Conservation (phyloP, 2,888 invertebrate genomes). For the Theodoxus fluviatilis region DNA sequence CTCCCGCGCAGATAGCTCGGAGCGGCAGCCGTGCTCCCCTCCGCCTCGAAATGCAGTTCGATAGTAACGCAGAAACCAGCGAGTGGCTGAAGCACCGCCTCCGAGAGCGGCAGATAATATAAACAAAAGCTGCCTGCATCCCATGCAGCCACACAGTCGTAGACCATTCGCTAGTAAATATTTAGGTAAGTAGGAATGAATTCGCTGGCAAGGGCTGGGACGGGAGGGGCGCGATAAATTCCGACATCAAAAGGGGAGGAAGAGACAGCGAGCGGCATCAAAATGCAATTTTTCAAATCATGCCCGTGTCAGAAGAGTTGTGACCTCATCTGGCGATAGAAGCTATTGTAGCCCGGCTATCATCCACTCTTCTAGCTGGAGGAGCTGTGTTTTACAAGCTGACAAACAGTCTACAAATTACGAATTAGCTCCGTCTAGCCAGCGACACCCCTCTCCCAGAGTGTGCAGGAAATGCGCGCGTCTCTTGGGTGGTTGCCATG, state of each 20-base stretch:
- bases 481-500: no score
- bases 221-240: conserved; percentile 38
- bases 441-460: no score
- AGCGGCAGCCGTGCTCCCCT: conserved; percentile 44
- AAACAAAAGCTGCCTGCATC: conserved; percentile 40
- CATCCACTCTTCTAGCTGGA: no score
- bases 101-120: conserved; percentile 45
- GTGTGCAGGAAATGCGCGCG: no score
- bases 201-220: conserved; percentile 21
- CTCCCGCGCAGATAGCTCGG: conserved; percentile 46
- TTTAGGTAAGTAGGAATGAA: conserved; percentile 40
- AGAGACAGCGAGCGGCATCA: conserved; percentile 42
- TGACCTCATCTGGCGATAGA: conserved; percentile 20
- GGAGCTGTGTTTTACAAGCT: no score
- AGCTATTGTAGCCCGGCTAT: no score
- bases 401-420: no score
- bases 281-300: conserved; percentile 49
- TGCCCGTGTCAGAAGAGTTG: conserved; percentile 14
- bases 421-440: no score
- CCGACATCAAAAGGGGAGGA: conserved; percentile 42
- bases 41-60: conserved; percentile 52
- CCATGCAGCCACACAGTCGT: neutral
- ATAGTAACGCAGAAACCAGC: conserved; percentile 41
- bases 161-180: conserved; percentile 30
- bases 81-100: conserved; percentile 37